Percentiles rank a stretch among this genome's conserved stretches.
These are phyloP conservation scores for Sylvia atricapilla DNA, from an alignment of 2,113 vertebrate species.

Conservation along the genomic window DNA sequence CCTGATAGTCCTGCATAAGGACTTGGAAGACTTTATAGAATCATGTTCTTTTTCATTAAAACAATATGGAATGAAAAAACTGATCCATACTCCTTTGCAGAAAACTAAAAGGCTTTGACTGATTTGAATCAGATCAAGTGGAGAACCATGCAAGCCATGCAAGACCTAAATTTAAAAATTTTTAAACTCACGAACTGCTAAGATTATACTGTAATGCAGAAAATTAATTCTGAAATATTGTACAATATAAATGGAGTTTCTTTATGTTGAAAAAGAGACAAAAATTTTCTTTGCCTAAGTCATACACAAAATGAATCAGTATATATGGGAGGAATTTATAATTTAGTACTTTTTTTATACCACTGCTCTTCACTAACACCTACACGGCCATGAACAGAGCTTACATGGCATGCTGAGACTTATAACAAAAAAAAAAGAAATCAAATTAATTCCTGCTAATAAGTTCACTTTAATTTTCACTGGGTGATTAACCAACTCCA, in stretches of 20 bases:
- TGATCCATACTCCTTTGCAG: neutral
- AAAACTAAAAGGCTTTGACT: neutral
- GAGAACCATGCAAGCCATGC: neutral
- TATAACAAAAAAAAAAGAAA: constrained; percentile 47
- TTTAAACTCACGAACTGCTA: neutral
- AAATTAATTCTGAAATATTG: neutral
- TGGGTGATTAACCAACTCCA: constrained; percentile 51
- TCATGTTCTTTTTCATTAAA: neutral
- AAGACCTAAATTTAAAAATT: neutral
- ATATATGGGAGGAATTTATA: constrained; percentile 72
- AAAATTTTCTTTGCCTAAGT: constrained; percentile 37
- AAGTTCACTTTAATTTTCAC: constrained; percentile 55
- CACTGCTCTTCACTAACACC: constrained; percentile 69
- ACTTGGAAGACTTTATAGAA: neutral
- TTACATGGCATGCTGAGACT: constrained; percentile 17
- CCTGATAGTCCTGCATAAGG: neutral
- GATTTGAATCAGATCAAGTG: neutral
- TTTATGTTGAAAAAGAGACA: neutral
- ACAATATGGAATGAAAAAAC: neutral
- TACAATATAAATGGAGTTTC: neutral
- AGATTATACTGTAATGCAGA: neutral
- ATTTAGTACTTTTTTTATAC: constrained; percentile 68
- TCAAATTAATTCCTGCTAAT: constrained; percentile 68
- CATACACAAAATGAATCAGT: constrained; percentile 65
- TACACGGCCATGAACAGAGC: constrained; percentile 54